Evolutionary conservation across 1,140 invertebrate genomes (phyloP).

Genomic region (Frieseomelitta varia): DNA sequence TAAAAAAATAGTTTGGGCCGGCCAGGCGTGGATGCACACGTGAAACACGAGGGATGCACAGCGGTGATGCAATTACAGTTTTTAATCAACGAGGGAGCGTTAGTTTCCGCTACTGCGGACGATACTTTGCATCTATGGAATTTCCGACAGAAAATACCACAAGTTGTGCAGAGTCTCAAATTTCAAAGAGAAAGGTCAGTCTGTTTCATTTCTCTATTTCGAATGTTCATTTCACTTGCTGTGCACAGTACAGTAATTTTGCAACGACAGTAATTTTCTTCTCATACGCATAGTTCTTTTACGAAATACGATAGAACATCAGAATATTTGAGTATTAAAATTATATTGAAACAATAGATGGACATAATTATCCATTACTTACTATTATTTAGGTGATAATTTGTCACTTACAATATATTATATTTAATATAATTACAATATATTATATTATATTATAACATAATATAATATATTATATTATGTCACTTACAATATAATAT

Average conservation of each 20-base stretch:
- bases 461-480: no score
- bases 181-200: constrained; percentile 97
- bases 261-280: background rate
- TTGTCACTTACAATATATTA: background rate
- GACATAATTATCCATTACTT: background rate
- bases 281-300: background rate
- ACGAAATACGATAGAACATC: background rate
- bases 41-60: constrained; percentile 90
- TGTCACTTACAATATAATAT: no score
- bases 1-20: constrained; percentile 90
- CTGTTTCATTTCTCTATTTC: background rate
- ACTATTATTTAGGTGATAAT: background rate
- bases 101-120: constrained; percentile 96
- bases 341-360: background rate
- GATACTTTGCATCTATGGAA: constrained; percentile 98
- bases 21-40: constrained; percentile 96
- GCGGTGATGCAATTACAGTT: constrained; percentile 96
- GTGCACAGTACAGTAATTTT: background rate
- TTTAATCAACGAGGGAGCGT: constrained; percentile 97
- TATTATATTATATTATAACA: no score
- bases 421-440: no score
- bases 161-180: constrained; percentile 97
- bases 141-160: constrained; percentile 96
- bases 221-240: background rate
- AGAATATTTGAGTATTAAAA: background rate